phyloP scores from a whole-genome alignment of 2,797 vertebrate genomes.

The Nyctalus aviator region DNA sequence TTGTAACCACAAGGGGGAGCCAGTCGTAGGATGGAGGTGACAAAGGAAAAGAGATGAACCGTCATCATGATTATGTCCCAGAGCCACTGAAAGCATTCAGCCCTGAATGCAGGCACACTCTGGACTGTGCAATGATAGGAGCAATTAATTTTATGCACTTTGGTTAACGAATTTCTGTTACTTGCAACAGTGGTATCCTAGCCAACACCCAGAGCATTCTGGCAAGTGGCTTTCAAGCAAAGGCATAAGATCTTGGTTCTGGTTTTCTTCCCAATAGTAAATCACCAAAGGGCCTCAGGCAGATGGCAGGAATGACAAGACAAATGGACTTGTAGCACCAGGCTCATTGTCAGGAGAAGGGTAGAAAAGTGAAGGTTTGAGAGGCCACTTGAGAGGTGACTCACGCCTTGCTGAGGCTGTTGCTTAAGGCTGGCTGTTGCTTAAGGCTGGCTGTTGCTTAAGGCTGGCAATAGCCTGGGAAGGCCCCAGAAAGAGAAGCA shows the following conservation, averaged over 20 bases:
- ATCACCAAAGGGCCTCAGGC: neutral
- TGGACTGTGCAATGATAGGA: neutral
- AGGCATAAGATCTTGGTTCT: neutral
- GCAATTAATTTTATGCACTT: neutral
- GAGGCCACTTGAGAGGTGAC: neutral
- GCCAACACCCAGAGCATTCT: neutral
- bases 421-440: neutral
- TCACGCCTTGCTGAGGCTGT: neutral
- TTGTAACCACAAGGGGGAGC: neutral
- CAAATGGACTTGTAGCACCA: neutral
- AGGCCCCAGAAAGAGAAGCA: neutral
- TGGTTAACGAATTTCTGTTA: neutral
- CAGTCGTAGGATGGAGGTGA: neutral
- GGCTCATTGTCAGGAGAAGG: neutral
- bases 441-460: too few species aligned
- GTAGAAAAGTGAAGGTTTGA: neutral
- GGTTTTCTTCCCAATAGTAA: neutral
- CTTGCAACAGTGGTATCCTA: neutral
- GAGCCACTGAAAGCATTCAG: neutral
- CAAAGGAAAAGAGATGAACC: neutral
- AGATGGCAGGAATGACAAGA: neutral
- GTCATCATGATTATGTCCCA: too few species aligned
- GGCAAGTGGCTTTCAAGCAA: neutral
- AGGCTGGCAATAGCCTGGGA: neutral
- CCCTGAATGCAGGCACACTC: neutral